Conservation (phyloP, 2,797 vertebrate genomes). For the Alcedo quadribrachys region DNA sequence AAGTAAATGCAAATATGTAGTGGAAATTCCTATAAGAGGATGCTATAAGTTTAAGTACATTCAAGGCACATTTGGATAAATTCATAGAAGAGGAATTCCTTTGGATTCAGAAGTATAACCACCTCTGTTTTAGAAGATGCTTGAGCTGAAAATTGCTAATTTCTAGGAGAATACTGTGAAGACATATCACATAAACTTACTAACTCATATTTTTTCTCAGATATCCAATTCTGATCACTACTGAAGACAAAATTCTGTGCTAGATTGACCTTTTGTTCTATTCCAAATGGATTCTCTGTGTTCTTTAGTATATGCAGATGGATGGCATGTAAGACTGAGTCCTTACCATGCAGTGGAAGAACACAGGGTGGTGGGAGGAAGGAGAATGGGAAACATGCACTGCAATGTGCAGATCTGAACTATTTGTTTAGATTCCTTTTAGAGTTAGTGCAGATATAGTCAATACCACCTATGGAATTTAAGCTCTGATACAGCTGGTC, state of each 20-base stretch:
- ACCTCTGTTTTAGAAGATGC: neutral
- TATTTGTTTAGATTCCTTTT: neutral
- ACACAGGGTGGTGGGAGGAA: fast-evolving
- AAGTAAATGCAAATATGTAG: neutral
- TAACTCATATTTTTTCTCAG: neutral
- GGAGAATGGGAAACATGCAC: neutral
- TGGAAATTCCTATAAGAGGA: neutral
- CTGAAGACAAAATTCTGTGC: neutral
- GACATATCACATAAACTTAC: neutral
- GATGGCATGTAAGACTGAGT: neutral
- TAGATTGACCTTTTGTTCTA: neutral
- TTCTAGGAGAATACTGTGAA: neutral
- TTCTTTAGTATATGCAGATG: neutral
- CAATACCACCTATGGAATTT: neutral
- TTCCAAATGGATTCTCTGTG: neutral
- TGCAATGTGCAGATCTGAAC: neutral
- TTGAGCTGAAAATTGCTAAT: neutral
- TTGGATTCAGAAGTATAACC: neutral
- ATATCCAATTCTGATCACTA: neutral
- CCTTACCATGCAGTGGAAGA: neutral
- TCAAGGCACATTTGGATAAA: neutral
- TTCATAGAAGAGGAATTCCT: neutral
- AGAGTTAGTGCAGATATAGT: neutral
- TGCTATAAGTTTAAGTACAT: neutral
- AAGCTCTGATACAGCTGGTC: neutral